These are phyloP conservation scores for Lysiphlebus fabarum DNA, from an alignment of 1,140 invertebrate genomes.

Conservation along the genomic window DNA sequence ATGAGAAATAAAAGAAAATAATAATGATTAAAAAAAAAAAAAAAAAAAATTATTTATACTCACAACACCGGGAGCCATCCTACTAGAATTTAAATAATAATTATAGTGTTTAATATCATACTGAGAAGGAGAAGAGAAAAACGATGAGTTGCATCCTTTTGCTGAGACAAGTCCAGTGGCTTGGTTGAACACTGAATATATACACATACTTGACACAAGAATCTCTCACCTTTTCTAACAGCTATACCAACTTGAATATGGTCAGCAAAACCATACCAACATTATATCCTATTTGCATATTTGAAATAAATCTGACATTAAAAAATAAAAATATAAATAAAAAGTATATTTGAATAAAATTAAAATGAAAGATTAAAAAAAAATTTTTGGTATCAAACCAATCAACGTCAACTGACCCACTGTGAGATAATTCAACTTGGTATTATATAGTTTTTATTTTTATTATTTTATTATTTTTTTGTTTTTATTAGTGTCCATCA, in stretches of 20 bases:
- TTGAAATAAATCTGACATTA: no score
- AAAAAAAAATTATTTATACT: conserved; percentile 22
- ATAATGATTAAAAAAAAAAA: conserved; percentile 10
- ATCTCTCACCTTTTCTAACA: conserved; percentile 22
- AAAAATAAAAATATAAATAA: no score
- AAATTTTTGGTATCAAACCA: no score
- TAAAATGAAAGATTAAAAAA: no score
- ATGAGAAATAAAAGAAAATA: conserved; percentile 25
- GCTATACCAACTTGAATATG: conserved; percentile 4
- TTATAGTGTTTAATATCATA: conserved; percentile 58
- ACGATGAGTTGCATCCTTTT: conserved; percentile 4
- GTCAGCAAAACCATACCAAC: neutral
- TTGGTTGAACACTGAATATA: neutral
- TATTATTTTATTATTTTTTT: no score
- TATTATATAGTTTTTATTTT: no score
- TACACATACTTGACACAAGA: conserved; percentile 10
- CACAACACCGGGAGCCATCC: conserved; percentile 55
- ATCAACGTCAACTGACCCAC: no score
- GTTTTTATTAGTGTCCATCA: no score
- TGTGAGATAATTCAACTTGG: no score
- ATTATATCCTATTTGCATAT: no score
- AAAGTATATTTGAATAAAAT: no score
- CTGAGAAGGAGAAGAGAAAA: conserved; percentile 28
- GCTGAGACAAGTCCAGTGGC: neutral
- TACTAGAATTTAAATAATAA: conserved; percentile 58